Conservation (phyloP, 2,888 invertebrate species). For the Rhingia rostrata region DNA sequence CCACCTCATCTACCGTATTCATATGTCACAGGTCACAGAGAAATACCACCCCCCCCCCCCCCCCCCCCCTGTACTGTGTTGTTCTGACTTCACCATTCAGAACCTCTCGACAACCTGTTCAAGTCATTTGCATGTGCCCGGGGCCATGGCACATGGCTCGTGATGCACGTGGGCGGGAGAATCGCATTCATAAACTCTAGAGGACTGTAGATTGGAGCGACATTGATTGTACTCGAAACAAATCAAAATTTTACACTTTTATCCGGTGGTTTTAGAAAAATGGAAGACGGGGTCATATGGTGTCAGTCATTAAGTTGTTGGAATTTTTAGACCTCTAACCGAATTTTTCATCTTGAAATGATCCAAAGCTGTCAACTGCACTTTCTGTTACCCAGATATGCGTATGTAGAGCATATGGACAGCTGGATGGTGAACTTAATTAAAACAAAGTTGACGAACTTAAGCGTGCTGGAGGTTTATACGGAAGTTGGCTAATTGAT, state of each 20-base stretch:
- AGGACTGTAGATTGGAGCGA: slow-evolving; percentile 50
- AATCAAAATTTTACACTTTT: slow-evolving; percentile 1
- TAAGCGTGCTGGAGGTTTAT: neutral
- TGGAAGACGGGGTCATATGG: slow-evolving; percentile 7
- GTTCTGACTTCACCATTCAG: slow-evolving; percentile 34
- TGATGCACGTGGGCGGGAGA: slow-evolving; percentile 17
- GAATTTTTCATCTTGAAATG: neutral
- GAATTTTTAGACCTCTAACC: neutral
- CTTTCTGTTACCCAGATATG: neutral
- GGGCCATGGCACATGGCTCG: slow-evolving; percentile 1
- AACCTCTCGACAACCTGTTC: slow-evolving; percentile 64
- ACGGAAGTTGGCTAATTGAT: slow-evolving; percentile 38
- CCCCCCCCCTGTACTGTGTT: neutral
- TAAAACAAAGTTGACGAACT: slow-evolving; percentile 10
- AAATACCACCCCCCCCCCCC: slow-evolving; percentile 1
- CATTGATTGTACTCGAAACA: slow-evolving; percentile 53
- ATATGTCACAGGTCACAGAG: slow-evolving; percentile 25
- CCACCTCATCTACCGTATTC: slow-evolving; percentile 22
- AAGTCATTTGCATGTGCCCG: slow-evolving; percentile 63
- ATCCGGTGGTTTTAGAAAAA: slow-evolving; percentile 3
- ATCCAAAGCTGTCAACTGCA: neutral
- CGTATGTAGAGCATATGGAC: neutral
- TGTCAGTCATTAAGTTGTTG: neutral
- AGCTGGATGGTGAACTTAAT: slow-evolving; percentile 23
- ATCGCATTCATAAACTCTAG: slow-evolving; percentile 27